phyloP scores from a whole-genome alignment of 2,888 invertebrate genomes.

The Rhyacophila evoluta region DNA sequence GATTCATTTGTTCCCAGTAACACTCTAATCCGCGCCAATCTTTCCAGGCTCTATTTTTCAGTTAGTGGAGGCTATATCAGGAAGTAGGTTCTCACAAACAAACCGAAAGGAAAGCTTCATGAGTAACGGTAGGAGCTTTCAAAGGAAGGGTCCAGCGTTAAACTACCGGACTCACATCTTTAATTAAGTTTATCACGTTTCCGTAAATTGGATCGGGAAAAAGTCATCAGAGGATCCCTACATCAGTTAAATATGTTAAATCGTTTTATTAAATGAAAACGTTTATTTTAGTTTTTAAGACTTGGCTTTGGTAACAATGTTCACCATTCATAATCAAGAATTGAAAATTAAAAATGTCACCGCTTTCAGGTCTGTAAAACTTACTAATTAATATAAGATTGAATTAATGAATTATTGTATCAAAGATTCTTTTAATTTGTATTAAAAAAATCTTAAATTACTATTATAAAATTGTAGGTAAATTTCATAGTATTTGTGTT shows the following conservation, averaged over 20 bases:
- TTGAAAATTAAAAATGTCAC: too few species aligned
- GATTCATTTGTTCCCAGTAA: constrained; percentile 25
- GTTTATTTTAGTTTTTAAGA: too few species aligned
- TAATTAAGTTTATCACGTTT: constrained; percentile 28
- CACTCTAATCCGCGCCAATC: constrained; percentile 26
- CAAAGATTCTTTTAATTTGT: too few species aligned
- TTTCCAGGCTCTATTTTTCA: constrained; percentile 27
- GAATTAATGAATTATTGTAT: too few species aligned
- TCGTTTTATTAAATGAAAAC: neutral
- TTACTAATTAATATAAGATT: too few species aligned
- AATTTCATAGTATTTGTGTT: too few species aligned
- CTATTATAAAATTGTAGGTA: too few species aligned
- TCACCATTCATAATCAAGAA: too few species aligned
- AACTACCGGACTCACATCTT: constrained; percentile 20
- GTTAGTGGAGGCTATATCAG: constrained; percentile 22
- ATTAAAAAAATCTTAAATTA: too few species aligned
- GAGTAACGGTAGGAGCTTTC: neutral
- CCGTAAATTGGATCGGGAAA: constrained; percentile 28
- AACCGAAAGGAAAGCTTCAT: neutral
- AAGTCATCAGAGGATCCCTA: neutral
- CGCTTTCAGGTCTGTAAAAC: too few species aligned
- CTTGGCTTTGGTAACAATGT: too few species aligned
- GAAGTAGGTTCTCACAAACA: neutral
- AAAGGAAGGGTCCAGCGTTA: constrained; percentile 20
- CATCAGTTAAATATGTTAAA: neutral